Evolutionary conservation across 2,113 vertebrate species (phyloP).

Genomic region (Athene noctua): DNA sequence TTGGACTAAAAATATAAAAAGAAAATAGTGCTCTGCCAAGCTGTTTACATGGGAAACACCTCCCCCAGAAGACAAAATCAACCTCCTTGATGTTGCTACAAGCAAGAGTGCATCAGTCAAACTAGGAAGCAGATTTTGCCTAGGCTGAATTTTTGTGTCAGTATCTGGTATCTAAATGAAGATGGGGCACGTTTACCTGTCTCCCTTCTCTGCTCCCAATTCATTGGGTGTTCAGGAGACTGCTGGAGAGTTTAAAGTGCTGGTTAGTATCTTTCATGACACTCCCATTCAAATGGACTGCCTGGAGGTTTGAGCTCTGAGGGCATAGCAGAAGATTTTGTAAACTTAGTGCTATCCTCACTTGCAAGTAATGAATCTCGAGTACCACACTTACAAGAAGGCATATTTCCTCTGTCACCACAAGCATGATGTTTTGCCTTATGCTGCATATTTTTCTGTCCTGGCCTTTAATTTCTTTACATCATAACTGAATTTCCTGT

Average conservation of each 20-base stretch:
- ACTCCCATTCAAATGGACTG: not conserved
- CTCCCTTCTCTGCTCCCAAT: not conserved
- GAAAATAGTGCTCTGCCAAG: not conserved
- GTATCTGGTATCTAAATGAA: not conserved
- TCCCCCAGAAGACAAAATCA: not conserved
- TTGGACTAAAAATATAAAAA: not conserved
- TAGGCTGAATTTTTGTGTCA: not conserved
- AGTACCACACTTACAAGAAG: not conserved
- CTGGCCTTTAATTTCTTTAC: not conserved
- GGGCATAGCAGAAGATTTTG: not conserved
- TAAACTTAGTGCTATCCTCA: not conserved
- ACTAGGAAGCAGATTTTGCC: not conserved
- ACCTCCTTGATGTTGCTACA: not conserved
- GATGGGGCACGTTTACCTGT: fast-evolving
- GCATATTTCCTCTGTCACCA: not conserved
- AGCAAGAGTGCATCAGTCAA: not conserved
- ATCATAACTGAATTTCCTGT: not conserved
- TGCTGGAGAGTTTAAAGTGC: not conserved
- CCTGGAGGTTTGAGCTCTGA: not conserved
- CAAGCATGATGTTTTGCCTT: not conserved
- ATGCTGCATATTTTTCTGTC: not conserved
- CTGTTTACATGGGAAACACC: not conserved
- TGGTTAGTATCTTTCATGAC: not conserved
- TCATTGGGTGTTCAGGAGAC: not conserved
- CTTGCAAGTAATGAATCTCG: not conserved